Evolutionary conservation across 2,113 vertebrate species (phyloP), one percentile per base, ranked within the genome.

Genomic region (Tilapia sparmanii): DNA sequence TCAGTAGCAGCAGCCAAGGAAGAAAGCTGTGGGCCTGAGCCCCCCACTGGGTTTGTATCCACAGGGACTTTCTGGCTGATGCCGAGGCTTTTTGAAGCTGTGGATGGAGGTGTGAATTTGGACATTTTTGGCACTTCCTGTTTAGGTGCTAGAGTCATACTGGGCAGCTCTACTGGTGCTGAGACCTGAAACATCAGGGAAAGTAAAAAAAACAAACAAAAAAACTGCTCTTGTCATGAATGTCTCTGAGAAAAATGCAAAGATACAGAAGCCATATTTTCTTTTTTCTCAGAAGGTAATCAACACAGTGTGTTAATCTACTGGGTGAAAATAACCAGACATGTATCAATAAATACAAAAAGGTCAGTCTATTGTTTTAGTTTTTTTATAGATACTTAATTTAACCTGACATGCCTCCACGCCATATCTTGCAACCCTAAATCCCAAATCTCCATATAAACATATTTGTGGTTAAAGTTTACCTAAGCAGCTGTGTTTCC

Each of bases 81-180:
- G 13, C 22, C 11, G 24, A 15, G 66, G 80, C 18, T 40, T 83
- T 81, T 86, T 1, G 73, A 55, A 50, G 54, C 55, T 2, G 66
- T 15, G 8, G 76, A 4, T 10, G 94, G 66, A 53, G 93, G 93
- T 68, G 76, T 92, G 10, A 97, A 94, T 2, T 61, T 19, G 59
- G 93, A 84, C 2, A 86, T 83, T 52, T 59, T 90, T 11, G 84
- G 88, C 38, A 54, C 9, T 7, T 96, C 95, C 35, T 95, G 94
- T 87, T 85, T 94, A 22, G 94, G 91, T 88, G 96, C 91, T 68
- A 95, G 22, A 73, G 93, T 96, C 90, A 96, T 71, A 10, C 96
- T 87, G 5, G 98, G 98, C 8, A 99, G 94, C 47, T 98, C 97
- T 29, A 90, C 82, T 35, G 98, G 98, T 26, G 97, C 92, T 4